Evolutionary conservation across 2,113 vertebrate species (phyloP), one percentile per base, ranked within the genome.

Genomic region (Casuarius casuarius): DNA sequence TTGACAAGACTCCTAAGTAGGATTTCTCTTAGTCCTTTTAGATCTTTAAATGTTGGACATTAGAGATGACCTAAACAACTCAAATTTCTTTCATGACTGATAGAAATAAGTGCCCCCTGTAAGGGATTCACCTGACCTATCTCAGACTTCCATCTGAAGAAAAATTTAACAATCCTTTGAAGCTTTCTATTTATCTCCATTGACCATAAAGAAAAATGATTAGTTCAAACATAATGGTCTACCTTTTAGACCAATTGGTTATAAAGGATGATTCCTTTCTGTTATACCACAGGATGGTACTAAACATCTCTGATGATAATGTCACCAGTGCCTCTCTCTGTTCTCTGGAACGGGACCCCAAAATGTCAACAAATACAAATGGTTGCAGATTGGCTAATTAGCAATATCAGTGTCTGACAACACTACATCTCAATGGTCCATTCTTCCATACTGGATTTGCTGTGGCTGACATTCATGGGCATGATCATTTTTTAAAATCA

Each of bases 171-270:
- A 78, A 5, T 31, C 14, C 17, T 74, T 67, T 89, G 81, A 83
- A 92, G 44, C 22, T 35, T 51, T 54, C 44, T 65, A 54, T 87
- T 61, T 83, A 70, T 71, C 44, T 66, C 31, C 67, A 84, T 35
- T 87, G 92, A 58, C 86, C 56, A 58, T 38, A 66, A 80, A 84
- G 82, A 92, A 73, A 75, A 67, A 89, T 25, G 67, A 72, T 26
- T 87, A 12, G 51, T 56, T 94, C 17, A 31, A 84, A 89, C 46
- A 51, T 71, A 90, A 87, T 76, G 73, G 84, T 90, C 51, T 51
- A 59, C 72, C 40, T 71, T 75, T 0, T 3, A 90, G 77, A 87
- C 31, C 46, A 84, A 46, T 46, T 79, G 40, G 62, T 90, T 61
- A 72, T 61, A 94, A 90, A 92, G 40, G 56, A 61, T 89, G 62